phyloP scores from a whole-genome alignment of 1,140 invertebrate genomes.

The Drosophila rufa region DNA sequence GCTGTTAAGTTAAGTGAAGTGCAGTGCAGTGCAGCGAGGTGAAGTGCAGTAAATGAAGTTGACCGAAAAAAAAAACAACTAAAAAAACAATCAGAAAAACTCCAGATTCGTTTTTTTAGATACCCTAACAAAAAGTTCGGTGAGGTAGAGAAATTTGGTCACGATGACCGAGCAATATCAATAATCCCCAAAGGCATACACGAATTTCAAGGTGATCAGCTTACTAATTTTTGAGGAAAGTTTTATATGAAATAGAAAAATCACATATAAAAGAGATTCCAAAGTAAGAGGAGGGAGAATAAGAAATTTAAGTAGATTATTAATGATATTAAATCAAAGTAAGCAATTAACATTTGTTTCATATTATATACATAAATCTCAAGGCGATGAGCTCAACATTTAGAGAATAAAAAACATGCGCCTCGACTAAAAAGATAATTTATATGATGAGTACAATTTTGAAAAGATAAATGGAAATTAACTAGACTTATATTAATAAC shows the following conservation, averaged over 20 bases:
- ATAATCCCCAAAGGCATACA: background rate
- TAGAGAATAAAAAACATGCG: too few species aligned
- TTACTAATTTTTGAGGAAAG: background rate
- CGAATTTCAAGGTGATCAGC: background rate
- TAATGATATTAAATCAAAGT: too few species aligned
- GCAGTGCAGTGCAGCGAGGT: slow-evolving; percentile 31
- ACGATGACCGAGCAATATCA: background rate
- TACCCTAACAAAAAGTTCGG: slow-evolving; percentile 3
- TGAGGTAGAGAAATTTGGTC: background rate
- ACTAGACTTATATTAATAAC: too few species aligned
- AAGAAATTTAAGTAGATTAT: too few species aligned
- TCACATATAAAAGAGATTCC: too few species aligned
- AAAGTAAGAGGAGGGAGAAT: background rate
- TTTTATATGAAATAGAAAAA: background rate
- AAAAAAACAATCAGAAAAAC: slow-evolving; percentile 10
- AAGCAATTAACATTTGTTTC: too few species aligned
- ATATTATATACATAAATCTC: too few species aligned
- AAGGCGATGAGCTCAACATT: too few species aligned
- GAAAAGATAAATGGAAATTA: too few species aligned
- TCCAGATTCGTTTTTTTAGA: background rate
- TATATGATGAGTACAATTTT: too few species aligned
- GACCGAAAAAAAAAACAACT: slow-evolving; percentile 17
- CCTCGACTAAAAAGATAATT: too few species aligned
- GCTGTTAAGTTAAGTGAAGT: slow-evolving; percentile 32
- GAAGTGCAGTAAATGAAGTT: slow-evolving; percentile 43